Evolutionary conservation across 2,113 vertebrate genomes (phyloP).

Genomic region (Menura novaehollandiae): DNA sequence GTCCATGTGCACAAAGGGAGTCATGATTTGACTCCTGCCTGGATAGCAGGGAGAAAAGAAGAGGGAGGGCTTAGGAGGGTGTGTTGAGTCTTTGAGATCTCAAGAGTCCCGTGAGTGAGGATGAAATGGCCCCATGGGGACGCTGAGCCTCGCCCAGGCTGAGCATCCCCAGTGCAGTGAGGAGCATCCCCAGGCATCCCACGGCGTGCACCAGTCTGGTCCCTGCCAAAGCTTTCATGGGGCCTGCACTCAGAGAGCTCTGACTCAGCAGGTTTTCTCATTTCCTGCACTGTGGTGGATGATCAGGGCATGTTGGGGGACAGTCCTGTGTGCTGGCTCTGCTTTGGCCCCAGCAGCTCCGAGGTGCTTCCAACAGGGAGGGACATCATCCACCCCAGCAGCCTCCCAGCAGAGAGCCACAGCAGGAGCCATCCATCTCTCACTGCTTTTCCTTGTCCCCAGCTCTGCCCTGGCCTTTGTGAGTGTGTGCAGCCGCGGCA

Average conservation of each 20-base stretch:
- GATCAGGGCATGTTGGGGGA: too few relatives aligned
- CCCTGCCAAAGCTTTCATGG: accelerated
- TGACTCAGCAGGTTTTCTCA: not conserved
- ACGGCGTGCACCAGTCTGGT: not conserved
- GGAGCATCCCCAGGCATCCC: not conserved
- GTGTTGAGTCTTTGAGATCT: not conserved
- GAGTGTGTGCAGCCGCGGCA: not conserved
- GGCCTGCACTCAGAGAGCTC: not conserved
- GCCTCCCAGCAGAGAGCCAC: accelerated
- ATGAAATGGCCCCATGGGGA: accelerated
- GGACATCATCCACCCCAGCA: not conserved
- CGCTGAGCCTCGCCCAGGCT: not conserved
- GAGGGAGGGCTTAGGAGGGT: not conserved
- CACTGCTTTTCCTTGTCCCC: not conserved
- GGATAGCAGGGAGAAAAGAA: not conserved
- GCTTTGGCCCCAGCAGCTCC: not conserved
- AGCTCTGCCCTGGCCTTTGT: slow-evolving; percentile 12
- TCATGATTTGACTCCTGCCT: not conserved
- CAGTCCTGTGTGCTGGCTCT: not conserved
- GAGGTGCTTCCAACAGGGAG: not conserved
- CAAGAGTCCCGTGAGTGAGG: not conserved
- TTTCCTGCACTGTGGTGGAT: not conserved
- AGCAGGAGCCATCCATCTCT: not conserved
- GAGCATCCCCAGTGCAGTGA: not conserved
- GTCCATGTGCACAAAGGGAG: not conserved